Evolutionary conservation across 2,113 vertebrate genomes (phyloP).

Genomic region (Falcunculus frontatus): DNA sequence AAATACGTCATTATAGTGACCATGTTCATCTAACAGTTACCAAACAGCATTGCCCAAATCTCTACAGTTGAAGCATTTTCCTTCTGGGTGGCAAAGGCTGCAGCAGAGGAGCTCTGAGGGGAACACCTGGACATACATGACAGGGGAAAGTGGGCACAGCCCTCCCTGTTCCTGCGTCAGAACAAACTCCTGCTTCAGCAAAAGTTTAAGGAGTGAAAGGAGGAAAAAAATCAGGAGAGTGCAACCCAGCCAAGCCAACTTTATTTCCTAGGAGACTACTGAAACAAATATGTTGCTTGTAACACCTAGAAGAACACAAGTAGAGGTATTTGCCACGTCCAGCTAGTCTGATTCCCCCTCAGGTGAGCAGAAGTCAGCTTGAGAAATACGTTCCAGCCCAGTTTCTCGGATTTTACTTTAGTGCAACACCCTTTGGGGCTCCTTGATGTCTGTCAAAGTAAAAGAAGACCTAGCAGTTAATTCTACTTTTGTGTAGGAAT

Average conservation of each 20-base stretch:
- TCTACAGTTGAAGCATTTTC: not conserved
- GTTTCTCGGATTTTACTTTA: not conserved
- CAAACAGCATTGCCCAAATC: not conserved
- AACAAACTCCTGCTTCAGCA: not conserved
- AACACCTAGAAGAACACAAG: not conserved
- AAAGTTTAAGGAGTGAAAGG: not conserved
- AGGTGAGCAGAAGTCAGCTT: not conserved
- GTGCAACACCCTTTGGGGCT: not conserved
- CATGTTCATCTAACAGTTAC: not conserved
- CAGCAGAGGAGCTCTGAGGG: not conserved
- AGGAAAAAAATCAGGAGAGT: not conserved
- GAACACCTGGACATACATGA: not conserved
- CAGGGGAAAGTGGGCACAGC: not conserved
- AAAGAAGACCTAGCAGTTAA: not conserved
- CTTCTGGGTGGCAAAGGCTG: not conserved
- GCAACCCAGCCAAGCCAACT: not conserved
- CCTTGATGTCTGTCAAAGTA: not conserved
- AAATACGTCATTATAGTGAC: not conserved
- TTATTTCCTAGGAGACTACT: not conserved
- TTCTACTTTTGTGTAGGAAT: not conserved
- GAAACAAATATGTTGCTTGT: not conserved
- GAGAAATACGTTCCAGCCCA: rapidly evolving
- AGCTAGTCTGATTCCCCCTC: not conserved
- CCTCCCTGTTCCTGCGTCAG: not conserved
- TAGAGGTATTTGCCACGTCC: rapidly evolving